Evolutionary conservation across 2,113 vertebrate species (phyloP).

Genomic region (Gila orcuttii): DNA sequence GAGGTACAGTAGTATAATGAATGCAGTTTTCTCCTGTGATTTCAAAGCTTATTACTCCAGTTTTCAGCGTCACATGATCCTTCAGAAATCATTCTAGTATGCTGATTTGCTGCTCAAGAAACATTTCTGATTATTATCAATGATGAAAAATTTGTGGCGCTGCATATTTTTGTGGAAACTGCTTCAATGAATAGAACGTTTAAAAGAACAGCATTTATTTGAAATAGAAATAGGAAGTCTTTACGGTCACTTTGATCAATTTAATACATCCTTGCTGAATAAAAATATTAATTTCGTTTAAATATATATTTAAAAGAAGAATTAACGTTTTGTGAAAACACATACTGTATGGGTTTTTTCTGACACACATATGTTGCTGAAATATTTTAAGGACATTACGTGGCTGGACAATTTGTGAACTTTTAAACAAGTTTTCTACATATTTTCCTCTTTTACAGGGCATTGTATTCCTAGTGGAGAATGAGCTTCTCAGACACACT

Average conservation of each 20-base stretch:
- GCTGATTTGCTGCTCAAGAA: background rate
- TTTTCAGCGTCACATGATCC: background rate
- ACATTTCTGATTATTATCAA: background rate
- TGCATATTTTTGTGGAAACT: background rate
- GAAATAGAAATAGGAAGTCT: background rate
- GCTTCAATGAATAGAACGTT: background rate
- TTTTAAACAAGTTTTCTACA: background rate
- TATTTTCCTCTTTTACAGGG: conserved; percentile 70
- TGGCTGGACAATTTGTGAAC: background rate
- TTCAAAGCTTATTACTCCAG: background rate
- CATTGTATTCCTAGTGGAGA: conserved; percentile 88
- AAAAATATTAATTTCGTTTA: background rate
- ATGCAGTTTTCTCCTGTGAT: background rate
- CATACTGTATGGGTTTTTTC: background rate
- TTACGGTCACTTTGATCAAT: background rate
- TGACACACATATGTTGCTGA: background rate
- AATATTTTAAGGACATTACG: background rate
- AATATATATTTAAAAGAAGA: too few relatives aligned
- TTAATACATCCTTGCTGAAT: background rate
- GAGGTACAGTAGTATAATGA: background rate
- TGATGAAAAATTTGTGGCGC: too few relatives aligned
- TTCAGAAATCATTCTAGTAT: background rate
- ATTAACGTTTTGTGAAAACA: background rate
- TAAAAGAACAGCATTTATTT: too few relatives aligned
- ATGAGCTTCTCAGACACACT: conserved; percentile 86